Conservation (phyloP, 2,113 vertebrate genomes). For the Bettongia penicillata region DNA sequence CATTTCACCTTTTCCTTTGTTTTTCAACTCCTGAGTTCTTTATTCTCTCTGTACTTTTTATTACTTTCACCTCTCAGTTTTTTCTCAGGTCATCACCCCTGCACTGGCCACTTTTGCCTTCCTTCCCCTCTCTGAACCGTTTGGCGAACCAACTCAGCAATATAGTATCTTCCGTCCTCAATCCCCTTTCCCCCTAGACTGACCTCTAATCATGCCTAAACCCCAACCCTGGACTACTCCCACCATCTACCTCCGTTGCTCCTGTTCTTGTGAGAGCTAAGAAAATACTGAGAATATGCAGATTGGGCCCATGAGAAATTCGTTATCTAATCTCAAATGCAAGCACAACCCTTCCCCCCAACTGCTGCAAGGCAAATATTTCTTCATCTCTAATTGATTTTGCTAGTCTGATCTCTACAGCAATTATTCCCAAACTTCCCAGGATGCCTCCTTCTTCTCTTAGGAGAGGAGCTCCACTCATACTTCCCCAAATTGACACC, state of each 20-base stretch:
- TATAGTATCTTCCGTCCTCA: too few species aligned
- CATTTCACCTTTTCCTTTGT: background rate
- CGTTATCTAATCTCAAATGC: background rate
- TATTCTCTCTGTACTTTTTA: background rate
- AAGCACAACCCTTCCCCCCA: background rate
- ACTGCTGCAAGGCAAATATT: background rate
- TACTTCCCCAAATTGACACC: background rate
- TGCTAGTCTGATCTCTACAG: background rate
- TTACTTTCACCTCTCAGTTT: background rate
- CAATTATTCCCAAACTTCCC: background rate
- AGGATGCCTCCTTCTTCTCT: background rate
- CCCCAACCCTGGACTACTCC: background rate
- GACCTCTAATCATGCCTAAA: background rate
- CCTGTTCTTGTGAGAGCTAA: background rate
- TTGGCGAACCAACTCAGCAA: background rate
- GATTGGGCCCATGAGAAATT: too few species aligned
- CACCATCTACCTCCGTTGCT: background rate
- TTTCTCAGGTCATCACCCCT: background rate
- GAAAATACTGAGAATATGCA: background rate
- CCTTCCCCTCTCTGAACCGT: background rate
- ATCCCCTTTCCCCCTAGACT: background rate
- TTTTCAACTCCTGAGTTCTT: background rate
- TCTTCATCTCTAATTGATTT: background rate
- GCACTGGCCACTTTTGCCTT: background rate
- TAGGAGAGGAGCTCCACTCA: too few species aligned